Evolutionary conservation across 2,113 vertebrate species (phyloP), one percentile per base, ranked within the genome.

Genomic region (Lamprologus callipterus): DNA sequence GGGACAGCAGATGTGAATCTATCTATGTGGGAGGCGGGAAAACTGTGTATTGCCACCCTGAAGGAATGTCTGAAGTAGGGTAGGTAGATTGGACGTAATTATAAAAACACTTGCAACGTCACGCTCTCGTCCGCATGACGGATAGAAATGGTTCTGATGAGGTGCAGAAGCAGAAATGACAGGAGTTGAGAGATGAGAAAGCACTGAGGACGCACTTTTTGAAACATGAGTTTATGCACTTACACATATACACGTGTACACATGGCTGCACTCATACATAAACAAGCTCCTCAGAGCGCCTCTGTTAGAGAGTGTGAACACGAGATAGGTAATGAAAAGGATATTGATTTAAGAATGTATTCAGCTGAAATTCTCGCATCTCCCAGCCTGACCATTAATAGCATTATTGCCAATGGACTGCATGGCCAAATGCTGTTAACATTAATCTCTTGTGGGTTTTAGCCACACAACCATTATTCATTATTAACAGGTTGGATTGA

Each of bases 301-400:
- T 31, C 37, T 78, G 83, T 84, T 73, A 81, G 60, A 80, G 70
- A 55, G 65, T 83, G 82, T 70, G 82, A 90, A 85, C 89, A 63
- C 10, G 8, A 86, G 88, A 75, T 55, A 60, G 79, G 85, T 91
- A 93, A 95, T 95, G 91, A 94, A 95, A 88, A 89, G 84, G 86
- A 88, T 94, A 94, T 94, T 91, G 94, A 96, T 95, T 94, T 80
- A 45, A 89, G 88, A 92, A 94, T 94, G 91, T 81, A 80, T 84
- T 91, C 88, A 23, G 85, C 84, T 86, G 81, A 88, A 90, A 88
- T 88, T 87, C 89, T 60, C 16, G 85, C 75, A 65, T 91, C 88
- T 87, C 86, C 42, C 88, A 89, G 89, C 83, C 47, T 82, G 60
- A 45, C 63, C 68, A 85, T 91, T 94, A 91, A 94, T 89, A 91